These are phyloP conservation scores for Schizothorax lantsangensis DNA, from an alignment of 2,797 vertebrate genomes.

Conservation along the genomic window DNA sequence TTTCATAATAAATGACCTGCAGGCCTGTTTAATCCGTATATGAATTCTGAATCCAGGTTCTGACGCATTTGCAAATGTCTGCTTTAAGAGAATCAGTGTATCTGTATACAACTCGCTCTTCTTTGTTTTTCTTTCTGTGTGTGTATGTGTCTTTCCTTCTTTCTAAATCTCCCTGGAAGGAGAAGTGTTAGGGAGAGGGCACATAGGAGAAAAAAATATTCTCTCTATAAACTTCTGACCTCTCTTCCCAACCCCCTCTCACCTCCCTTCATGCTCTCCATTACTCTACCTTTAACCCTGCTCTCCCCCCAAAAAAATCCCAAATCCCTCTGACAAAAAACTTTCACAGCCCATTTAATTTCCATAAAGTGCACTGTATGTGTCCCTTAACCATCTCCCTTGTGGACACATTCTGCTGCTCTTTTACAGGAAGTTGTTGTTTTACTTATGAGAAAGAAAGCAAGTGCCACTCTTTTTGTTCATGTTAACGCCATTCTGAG, in stretches of 20 bases:
- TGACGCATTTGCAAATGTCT: not conserved
- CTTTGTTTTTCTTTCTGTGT: not conserved
- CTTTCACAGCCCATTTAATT: not conserved
- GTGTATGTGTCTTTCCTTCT: not conserved
- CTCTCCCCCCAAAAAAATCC: slow-evolving; percentile 33
- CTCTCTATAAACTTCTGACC: slow-evolving; percentile 76
- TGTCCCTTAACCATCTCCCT: slow-evolving; percentile 1
- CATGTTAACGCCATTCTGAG: slow-evolving; percentile 6
- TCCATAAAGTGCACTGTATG: not conserved
- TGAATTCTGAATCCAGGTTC: not conserved
- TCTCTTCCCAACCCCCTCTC: slow-evolving; percentile 50
- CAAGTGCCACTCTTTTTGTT: not conserved
- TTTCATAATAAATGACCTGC: not conserved
- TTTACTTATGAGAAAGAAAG: slow-evolving; percentile 10
- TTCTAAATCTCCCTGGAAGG: slow-evolving; percentile 33
- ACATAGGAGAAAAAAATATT: slow-evolving; percentile 63
- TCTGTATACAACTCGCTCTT: not conserved
- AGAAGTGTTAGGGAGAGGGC: slow-evolving; percentile 68
- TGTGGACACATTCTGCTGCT: slow-evolving; percentile 15
- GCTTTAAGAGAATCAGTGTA: not conserved
- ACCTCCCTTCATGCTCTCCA: slow-evolving; percentile 41
- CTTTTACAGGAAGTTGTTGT: slow-evolving; percentile 34
- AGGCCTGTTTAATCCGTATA: not conserved
- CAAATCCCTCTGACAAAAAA: not conserved
- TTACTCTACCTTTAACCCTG: slow-evolving; percentile 61